These are phyloP conservation scores for Polymixis lichenea DNA, from an alignment of 2,888 invertebrate species.

Conservation along the genomic window DNA sequence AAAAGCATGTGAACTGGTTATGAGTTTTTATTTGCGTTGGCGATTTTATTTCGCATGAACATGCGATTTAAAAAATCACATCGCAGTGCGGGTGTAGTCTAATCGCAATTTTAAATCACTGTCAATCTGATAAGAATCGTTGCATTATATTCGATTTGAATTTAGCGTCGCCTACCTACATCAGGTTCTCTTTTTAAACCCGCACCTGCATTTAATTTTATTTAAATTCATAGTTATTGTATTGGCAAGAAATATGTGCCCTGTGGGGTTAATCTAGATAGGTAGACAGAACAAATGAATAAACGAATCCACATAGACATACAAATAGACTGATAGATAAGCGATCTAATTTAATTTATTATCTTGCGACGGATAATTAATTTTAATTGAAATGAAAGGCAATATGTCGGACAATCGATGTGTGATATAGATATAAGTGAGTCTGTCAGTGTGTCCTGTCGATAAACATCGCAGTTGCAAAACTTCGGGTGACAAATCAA, in stretches of 20 bases:
- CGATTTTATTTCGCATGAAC: no score
- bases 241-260: background rate
- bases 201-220: background rate
- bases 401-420: conserved; percentile 47
- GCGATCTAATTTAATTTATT: conserved; percentile 53
- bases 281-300: conserved; percentile 19
- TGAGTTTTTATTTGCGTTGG: no score
- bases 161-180: background rate
- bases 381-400: conserved; percentile 60
- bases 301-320: conserved; percentile 21
- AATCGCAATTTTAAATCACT: conserved; percentile 1
- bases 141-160: background rate
- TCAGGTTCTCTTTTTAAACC: background rate
- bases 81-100: no score
- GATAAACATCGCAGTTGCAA: conserved; percentile 58
- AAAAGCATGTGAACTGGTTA: conserved; percentile 45
- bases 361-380: conserved; percentile 57
- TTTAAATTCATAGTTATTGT: conserved; percentile 7
- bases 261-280: conserved; percentile 11
- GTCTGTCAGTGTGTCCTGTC: conserved; percentile 42
- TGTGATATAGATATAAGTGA: conserved; percentile 40
- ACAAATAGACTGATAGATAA: conserved; percentile 35
- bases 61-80: no score
- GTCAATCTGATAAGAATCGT: conserved; percentile 25
- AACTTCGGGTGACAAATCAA: conserved; percentile 64